phyloP scores from a whole-genome alignment of 2,888 invertebrate genomes.

The Lepidocyrtinus sp. region DNA sequence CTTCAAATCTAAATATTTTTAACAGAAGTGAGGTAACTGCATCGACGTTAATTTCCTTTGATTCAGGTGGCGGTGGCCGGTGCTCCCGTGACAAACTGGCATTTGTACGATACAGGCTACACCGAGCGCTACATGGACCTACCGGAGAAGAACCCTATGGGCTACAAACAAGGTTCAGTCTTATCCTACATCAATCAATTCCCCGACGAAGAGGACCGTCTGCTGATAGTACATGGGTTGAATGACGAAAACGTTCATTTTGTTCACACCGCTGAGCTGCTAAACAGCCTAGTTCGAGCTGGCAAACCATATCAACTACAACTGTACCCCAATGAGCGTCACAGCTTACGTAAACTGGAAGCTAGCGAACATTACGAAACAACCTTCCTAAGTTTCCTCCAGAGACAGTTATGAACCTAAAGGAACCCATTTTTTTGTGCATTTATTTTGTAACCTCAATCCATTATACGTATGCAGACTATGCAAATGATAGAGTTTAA shows the following conservation, averaged over 20 bases:
- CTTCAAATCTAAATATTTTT: not conserved
- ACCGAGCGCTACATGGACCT: constrained; percentile 98
- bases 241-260: constrained; percentile 99
- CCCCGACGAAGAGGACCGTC: constrained; percentile 87
- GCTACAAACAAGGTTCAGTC: constrained; percentile 89
- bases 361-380: constrained; percentile 97
- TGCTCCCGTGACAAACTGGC: constrained; percentile 98
- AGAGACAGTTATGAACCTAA: constrained; percentile 72
- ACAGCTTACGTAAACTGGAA: constrained; percentile 93
- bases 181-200: constrained; percentile 88
- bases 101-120: constrained; percentile 98
- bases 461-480: too few relatives aligned
- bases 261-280: constrained; percentile 92
- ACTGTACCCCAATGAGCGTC: constrained; percentile 96
- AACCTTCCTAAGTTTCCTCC: constrained; percentile 77
- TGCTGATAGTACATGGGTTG: constrained; percentile 96
- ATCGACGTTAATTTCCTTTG: constrained; percentile 2
- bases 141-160: constrained; percentile 82
- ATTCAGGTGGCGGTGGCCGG: constrained; percentile 88
- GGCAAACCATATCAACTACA: constrained; percentile 94
- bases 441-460: too few relatives aligned
- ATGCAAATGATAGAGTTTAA: too few relatives aligned
- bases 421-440: too few relatives aligned
- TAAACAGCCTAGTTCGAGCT: constrained; percentile 90
- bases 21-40: not conserved